Evolutionary conservation across 2,888 invertebrate genomes (phyloP), one percentile per base, ranked within the genome.

Genomic region (Thalpophila matura): DNA sequence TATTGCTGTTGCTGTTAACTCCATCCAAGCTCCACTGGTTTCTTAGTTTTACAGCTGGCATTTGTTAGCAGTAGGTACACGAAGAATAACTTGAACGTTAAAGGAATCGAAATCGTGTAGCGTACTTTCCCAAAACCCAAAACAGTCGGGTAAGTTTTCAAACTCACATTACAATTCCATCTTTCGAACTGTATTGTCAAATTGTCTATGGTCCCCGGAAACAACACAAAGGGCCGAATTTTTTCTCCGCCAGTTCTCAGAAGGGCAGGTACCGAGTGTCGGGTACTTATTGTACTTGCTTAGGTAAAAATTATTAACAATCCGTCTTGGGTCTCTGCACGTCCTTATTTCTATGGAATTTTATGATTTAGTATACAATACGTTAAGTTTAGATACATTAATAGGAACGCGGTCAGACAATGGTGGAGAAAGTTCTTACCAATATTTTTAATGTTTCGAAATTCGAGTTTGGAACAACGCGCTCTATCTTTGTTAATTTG

Each of bases 311-410:
- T 49, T 54, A 75, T 64, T 61, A 75, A 75, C 79, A 74, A 72
- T 77, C 65, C 59, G 47, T 62, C 57, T 64, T 24, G 72, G 77
- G 63, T 56, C 59, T 51, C 55, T 22, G 24, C 16, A 14, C 37
- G 47, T 54, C 62, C 56, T 63, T 67, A 37, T 61, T 70, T 70
- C 43, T 60, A 71, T 60, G 24, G 64, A 66, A 64, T 79, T 78
- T 77, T 79, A 79, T 77, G 79, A 77, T 78, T 78, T 77, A n/a
- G n/a, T n/a, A n/a, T n/a, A n/a, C n/a, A n/a, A n/a, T n/a, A 78
- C 73, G 66, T 73, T 56, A 54, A 61, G 64, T 67, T 75, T 54
- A 70, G 58, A 55, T 65, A 70, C 60, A 55, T 65, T 46, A 55
- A 68, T 64, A 67, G 65, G 64, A 77, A 60, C 43, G 43, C 50